Evolutionary conservation across 2,797 vertebrate species (phyloP).

Genomic region (Oryzias dopingdopingensis): DNA sequence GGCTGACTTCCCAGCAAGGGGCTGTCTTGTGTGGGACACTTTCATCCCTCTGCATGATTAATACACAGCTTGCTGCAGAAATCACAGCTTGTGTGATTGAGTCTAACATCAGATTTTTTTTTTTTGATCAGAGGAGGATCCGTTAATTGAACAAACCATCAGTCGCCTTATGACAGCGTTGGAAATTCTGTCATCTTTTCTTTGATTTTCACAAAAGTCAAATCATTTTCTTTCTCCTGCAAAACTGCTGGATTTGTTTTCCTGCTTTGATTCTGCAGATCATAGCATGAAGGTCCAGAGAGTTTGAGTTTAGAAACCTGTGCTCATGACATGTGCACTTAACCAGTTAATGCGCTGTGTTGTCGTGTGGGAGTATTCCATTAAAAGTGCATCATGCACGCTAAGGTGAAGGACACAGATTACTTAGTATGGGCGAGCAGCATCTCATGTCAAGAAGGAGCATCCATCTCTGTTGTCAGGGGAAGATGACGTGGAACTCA

Average conservation of each 20-base stretch:
- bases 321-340: slow-evolving; percentile 11
- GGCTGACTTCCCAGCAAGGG: slow-evolving; percentile 33
- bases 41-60: slow-evolving; percentile 62
- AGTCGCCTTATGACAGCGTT: background rate
- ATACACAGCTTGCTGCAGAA: slow-evolving; percentile 23
- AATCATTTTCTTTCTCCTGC: no score
- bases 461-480: slow-evolving; percentile 41
- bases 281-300: no score
- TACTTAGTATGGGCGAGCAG: background rate
- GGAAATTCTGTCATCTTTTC: slow-evolving; percentile 29
- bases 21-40: slow-evolving; percentile 49
- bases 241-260: background rate
- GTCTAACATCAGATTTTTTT: slow-evolving; percentile 50
- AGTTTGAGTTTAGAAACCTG: slow-evolving; percentile 1
- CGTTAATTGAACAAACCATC: slow-evolving; percentile 13
- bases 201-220: slow-evolving; percentile 6
- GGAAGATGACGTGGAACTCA: slow-evolving; percentile 24
- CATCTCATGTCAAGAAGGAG: slow-evolving; percentile 1
- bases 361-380: slow-evolving; percentile 17
- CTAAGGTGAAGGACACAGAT: slow-evolving; percentile 43
- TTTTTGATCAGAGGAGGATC: slow-evolving; percentile 52
- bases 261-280: background rate
- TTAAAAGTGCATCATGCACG: background rate
- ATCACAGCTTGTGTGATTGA: slow-evolving; percentile 4
- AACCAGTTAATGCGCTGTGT: slow-evolving; percentile 16